Base-by-base conservation (phyloP, 2,113 vertebrate genomes). In the Rhodinocichla rosea region DNA sequence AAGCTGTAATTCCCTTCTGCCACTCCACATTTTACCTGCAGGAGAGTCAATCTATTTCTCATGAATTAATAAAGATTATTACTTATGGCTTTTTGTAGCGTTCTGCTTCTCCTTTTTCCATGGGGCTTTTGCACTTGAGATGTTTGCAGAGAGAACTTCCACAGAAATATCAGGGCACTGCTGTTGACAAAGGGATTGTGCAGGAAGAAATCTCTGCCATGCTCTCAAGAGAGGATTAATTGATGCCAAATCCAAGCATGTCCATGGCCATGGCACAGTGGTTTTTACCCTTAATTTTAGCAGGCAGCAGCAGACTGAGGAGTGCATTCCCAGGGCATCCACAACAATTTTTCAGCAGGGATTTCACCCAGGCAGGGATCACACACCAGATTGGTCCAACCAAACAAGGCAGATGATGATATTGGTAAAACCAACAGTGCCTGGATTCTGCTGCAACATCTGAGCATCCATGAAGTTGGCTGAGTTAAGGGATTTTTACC, bases 351-450 rank as follows among this genome's bases (percentile, higher is more conserved):
- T 40, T 6, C 47, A 53, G 71, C 57, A 59, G 65, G 47, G 56
- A 35, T 39, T 67, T 42, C 52, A 33, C 13, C 8, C 4, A 19
- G 44, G 55, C 78, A 68, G 39, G 40, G 55, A 37, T 33, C 28
- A 13, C 10, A 23, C 7, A 6, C 0, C 9, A 39, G 50, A 4
- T 0, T 24, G 42, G 15, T 33, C 26, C 9, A n/a, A 17, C 18
- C 12, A 4, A 83, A 57, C 27, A 16, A 40, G 42, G n/a, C 35
- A 42, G 13, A 42, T 5, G 8, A 24, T 6, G 44, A 6, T 10
- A 7, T 0, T 20, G 71, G 52, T 11, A 44, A 67, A 79, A 11
- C 7, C 74, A 87, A 0, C 12, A 21, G 27, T 9, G n/a, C 30
- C 40, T 35, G 47, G 22, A 7, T 73, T 16, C 39, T 87, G 49